Conservation (phyloP, 2,888 invertebrate genomes). For the Ophraella communa region DNA sequence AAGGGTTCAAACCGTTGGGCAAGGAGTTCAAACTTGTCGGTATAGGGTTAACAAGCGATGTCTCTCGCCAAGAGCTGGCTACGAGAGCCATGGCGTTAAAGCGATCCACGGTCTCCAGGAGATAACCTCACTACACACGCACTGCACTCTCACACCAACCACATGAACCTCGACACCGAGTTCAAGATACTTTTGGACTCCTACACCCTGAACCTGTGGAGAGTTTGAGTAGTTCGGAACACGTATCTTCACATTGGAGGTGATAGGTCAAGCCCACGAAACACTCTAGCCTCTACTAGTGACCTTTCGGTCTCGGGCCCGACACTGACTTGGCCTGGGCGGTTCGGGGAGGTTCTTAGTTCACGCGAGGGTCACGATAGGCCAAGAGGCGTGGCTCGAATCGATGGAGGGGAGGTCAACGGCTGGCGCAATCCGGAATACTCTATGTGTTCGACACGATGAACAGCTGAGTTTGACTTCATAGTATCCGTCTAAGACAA, state of each 20-base stretch:
- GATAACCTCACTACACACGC: constrained; percentile 44
- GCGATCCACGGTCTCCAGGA: constrained; percentile 49
- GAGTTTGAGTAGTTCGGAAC: constrained; percentile 46
- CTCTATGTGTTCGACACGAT: not conserved
- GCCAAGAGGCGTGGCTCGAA: constrained; percentile 58
- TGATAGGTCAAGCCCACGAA: constrained; percentile 62
- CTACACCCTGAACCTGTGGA: constrained; percentile 46
- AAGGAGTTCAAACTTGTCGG: constrained; percentile 64
- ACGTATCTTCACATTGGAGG: constrained; percentile 55
- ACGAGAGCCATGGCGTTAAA: constrained; percentile 65
- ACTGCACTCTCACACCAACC: constrained; percentile 46
- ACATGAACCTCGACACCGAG: constrained; percentile 46
- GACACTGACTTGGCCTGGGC: constrained; percentile 62
- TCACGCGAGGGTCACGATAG: constrained; percentile 61
- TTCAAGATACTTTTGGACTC: constrained; percentile 46
- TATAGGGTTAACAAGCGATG: constrained; percentile 63
- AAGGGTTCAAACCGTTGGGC: constrained; percentile 63
- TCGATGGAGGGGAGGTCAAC: constrained; percentile 42
- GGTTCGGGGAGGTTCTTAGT: constrained; percentile 61
- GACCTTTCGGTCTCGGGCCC: constrained; percentile 61
- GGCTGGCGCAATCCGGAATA: constrained; percentile 28
- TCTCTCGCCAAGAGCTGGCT: constrained; percentile 70
- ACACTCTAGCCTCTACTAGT: constrained; percentile 63
- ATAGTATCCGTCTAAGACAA: constrained; percentile 16
- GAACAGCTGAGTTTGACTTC: not conserved